Percentiles rank a stretch among this genome's conserved stretches.
Evolutionary conservation across 1,140 invertebrate species (phyloP).

Genomic region (Eupristina koningsbergeri): DNA sequence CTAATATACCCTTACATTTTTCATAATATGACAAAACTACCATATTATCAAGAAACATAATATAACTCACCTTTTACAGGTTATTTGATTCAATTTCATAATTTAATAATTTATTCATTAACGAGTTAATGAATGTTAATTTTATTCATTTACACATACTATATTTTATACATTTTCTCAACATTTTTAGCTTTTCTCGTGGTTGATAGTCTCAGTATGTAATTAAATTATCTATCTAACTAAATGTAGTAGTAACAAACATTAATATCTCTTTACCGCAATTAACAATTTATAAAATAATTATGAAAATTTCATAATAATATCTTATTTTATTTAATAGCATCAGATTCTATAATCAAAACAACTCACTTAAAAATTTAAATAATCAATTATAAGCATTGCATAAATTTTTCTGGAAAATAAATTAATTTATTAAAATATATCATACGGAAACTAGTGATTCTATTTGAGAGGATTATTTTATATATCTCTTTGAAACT

Average conservation of each 20-base stretch:
- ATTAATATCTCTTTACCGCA: neutral
- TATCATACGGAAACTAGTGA: no score
- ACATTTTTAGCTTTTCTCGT: neutral
- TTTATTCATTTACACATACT: neutral
- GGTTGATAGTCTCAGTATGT: neutral
- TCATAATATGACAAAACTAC: no score
- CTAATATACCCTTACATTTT: no score
- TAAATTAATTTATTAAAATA: no score
- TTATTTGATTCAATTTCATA: neutral
- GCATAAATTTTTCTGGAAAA: no score
- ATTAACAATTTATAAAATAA: neutral
- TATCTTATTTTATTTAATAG: no score
- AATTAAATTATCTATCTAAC: constrained; percentile 14
- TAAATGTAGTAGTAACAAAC: neutral
- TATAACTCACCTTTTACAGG: neutral
- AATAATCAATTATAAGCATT: no score
- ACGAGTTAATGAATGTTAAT: neutral
- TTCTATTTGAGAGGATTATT: no score
- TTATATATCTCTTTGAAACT: no score
- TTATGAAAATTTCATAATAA: neutral
- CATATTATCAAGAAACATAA: no score
- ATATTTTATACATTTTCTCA: neutral
- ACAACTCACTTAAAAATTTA: no score
- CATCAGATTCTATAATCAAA: no score
- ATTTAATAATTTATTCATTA: neutral